Conservation (phyloP, 2,797 vertebrate species). For the Esox masquinongy region DNA sequence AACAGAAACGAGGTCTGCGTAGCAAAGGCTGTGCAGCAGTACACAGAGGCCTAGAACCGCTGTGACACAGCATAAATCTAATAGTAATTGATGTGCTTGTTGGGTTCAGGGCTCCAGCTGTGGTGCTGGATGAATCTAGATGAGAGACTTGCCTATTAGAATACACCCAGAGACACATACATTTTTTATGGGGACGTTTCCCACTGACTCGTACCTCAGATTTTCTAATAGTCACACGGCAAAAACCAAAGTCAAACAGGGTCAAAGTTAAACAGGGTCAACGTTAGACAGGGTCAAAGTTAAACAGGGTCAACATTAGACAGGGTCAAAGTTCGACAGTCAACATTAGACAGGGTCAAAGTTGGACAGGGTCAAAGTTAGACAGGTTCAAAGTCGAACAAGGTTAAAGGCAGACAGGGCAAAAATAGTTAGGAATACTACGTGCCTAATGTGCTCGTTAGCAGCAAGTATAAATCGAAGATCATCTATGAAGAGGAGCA, state of each 20-base stretch:
- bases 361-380: too few species aligned
- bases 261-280: not conserved
- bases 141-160: slow-evolving; percentile 19
- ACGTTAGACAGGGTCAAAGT: not conserved
- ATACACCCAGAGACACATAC: slow-evolving; percentile 22
- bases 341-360: too few species aligned
- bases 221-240: slow-evolving; percentile 22
- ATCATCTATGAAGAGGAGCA: slow-evolving; percentile 35
- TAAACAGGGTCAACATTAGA: not conserved
- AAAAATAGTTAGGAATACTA: not conserved
- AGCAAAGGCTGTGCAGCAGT: slow-evolving; percentile 3
- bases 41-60: not conserved
- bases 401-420: too few species aligned
- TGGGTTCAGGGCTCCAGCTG: slow-evolving; percentile 24
- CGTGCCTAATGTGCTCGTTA: slow-evolving; percentile 26
- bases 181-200: slow-evolving; percentile 39
- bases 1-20: slow-evolving; percentile 6
- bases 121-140: slow-evolving; percentile 33
- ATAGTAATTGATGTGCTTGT: slow-evolving; percentile 25
- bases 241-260: slow-evolving; percentile 19
- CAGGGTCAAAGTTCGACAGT: too few species aligned
- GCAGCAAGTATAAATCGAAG: slow-evolving; percentile 31
- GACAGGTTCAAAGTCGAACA: too few species aligned
- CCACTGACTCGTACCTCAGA: not conserved
- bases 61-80: slow-evolving; percentile 7